Base-by-base conservation (phyloP, 2,888 invertebrate genomes). In the Pantelozetes paolii region DNA sequence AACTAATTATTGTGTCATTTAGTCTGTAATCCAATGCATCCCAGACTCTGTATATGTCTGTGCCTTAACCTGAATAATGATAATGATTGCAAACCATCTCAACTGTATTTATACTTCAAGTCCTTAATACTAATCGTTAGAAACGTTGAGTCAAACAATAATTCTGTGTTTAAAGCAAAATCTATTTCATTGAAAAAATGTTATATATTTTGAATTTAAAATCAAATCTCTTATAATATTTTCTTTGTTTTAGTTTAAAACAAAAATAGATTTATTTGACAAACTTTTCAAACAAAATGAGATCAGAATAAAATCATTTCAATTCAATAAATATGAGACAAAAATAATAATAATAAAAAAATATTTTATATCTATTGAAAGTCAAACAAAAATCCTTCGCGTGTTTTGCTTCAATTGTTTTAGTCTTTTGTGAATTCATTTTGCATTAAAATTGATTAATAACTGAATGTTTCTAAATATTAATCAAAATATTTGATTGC, bases 1-100 rank as follows among this genome's bases (percentile, higher is more conserved):
- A 23, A 67, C 67, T 67, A 67, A 67, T 67, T 67, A 67, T 67
- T n/a, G 5, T 13, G n/a, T 32, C 62, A 28, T 18, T 62, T 67
- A 36, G 40, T 32, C 42, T 23, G 36, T 40, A 67, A 67, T 42
- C 32, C 67, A 5, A n/a, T 40, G 30, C n/a, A 64, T 50, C 5
- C 3, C 50, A 9, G 3, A 9, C 54, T 28, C n/a, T 54, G 11
- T 45, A 45, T 45, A 62, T 62, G n/a, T 26, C 26, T 54, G 26
- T 11, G 26, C 26, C 54, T 5, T 23, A 11, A 23, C 23, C 6
- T 26, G 26, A 9, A 54, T 54, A 45, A 45, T 45, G 45, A 45
- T 36, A 36, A 36, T 36, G 36, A 36, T 36, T 36, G 11, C 6
- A 36, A 36, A 11, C n/a, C n/a, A n/a, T n/a, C n/a, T n/a, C n/a